Conservation (phyloP, 2,797 vertebrate species). For the Eulemur rubriventer region DNA sequence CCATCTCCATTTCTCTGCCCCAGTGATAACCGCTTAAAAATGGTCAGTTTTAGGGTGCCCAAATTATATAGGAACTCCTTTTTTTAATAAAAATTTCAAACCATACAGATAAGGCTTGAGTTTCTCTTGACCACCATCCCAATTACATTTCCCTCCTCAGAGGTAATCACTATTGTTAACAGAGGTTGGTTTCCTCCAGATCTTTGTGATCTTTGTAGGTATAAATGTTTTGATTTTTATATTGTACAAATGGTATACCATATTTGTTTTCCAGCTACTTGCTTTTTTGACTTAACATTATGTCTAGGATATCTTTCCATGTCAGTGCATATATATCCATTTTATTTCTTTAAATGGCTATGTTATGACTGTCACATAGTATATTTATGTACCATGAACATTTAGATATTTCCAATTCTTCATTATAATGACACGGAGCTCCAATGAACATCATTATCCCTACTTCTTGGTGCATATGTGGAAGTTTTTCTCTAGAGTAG, state of each 20-base stretch:
- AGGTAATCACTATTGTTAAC: not conserved
- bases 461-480: not conserved
- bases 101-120: not conserved
- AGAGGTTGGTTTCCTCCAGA: not conserved
- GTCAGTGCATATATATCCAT: not conserved
- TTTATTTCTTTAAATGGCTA: conserved; percentile 13
- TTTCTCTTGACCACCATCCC: not conserved
- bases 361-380: not conserved
- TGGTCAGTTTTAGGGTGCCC: not conserved
- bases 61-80: not conserved
- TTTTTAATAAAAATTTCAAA: conserved; percentile 15
- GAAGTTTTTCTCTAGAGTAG: not conserved
- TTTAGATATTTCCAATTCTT: conserved; percentile 4
- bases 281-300: conserved; percentile 40
- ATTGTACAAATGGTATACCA: not conserved
- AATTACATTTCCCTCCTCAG: not conserved
- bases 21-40: not conserved
- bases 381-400: not conserved
- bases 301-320: not conserved
- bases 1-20: not conserved
- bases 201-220: not conserved
- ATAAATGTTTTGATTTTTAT: not conserved
- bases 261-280: not conserved
- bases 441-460: not conserved
- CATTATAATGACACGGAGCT: not conserved